Percentiles rank a stretch among this genome's conserved stretches.
phyloP scores from a whole-genome alignment of 2,797 vertebrate genomes.

The Pantherophis alleghaniensis region DNA sequence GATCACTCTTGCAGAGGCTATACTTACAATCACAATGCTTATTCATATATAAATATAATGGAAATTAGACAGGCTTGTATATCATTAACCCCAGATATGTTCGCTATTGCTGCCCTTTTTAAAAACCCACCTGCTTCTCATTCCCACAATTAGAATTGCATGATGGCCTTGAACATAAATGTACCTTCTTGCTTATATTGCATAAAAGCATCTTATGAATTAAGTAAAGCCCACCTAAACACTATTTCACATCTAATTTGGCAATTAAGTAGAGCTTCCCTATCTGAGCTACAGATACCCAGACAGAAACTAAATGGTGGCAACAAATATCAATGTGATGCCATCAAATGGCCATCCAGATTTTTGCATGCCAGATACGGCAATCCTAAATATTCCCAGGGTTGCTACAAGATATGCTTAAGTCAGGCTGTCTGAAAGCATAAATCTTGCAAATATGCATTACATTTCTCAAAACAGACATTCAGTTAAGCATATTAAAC shows the following conservation, averaged over 20 bases:
- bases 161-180: neutral
- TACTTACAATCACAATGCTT: neutral
- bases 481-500: neutral
- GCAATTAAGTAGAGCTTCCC: neutral
- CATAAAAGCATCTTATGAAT: neutral
- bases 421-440: neutral
- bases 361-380: neutral
- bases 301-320: neutral
- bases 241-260: neutral
- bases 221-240: neutral
- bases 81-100: neutral
- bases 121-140: neutral
- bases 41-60: slow-evolving; percentile 48
- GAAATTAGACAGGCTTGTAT: neutral
- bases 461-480: neutral
- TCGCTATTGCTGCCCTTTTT: neutral
- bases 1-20: neutral
- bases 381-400: neutral
- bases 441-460: neutral
- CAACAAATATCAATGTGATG: neutral
- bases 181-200: neutral
- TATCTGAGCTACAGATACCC: neutral
- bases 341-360: neutral
- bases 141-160: neutral
- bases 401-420: neutral